These are phyloP conservation scores for Cariama cristata DNA, from an alignment of 2,113 vertebrate species.

Conservation along the genomic window DNA sequence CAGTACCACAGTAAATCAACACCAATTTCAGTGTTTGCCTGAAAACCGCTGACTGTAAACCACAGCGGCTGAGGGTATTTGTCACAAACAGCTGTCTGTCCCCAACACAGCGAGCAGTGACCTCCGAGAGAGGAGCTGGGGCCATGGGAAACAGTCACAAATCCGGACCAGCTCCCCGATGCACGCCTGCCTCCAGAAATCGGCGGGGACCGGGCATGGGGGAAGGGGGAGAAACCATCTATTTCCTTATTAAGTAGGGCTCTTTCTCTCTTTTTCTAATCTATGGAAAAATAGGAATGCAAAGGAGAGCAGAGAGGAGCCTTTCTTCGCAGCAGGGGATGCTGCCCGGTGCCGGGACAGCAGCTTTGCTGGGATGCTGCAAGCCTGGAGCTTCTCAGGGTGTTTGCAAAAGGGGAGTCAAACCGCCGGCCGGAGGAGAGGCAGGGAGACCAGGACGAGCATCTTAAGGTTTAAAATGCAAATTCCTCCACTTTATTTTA, in stretches of 20 bases:
- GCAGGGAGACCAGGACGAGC: constrained; percentile 20
- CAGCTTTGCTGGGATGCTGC: constrained; percentile 26
- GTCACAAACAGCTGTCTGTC: not conserved
- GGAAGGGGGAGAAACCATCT: constrained; percentile 27
- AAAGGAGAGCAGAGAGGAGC: constrained; percentile 40
- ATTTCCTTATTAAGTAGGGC: not conserved
- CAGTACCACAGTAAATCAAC: not conserved
- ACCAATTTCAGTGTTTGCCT: not conserved
- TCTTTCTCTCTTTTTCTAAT: constrained; percentile 51
- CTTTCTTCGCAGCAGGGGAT: constrained; percentile 67
- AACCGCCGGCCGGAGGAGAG: not conserved
- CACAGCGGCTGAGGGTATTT: fast-evolving
- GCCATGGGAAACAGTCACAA: constrained; percentile 7
- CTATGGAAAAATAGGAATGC: constrained; percentile 49
- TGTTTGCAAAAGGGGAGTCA: constrained; percentile 55
- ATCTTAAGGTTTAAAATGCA: constrained; percentile 78
- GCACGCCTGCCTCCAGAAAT: not conserved
- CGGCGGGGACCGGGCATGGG: not conserved
- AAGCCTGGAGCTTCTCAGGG: constrained; percentile 62
- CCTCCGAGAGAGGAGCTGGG: fast-evolving
- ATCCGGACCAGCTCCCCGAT: not conserved
- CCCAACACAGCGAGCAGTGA: not conserved
- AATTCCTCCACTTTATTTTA: constrained; percentile 78
- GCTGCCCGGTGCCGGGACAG: constrained; percentile 57
- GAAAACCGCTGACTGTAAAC: not conserved